Base-by-base conservation (phyloP, 2,113 vertebrate species). In the Dendrocopos noguchii region DNA sequence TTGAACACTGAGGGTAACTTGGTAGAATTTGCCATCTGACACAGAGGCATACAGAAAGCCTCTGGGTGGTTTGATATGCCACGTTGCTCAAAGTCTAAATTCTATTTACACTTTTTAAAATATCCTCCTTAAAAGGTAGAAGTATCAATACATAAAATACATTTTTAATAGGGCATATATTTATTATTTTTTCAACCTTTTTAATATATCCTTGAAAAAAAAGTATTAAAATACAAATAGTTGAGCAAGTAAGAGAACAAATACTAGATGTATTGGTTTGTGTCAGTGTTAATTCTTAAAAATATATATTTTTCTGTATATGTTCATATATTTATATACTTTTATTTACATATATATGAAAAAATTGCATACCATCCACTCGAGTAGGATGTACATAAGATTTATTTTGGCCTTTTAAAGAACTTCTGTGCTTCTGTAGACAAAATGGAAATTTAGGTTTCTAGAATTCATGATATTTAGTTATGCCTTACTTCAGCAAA, bases 401-500 rank as follows among this genome's bases (percentile, higher is more conserved):
- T 63, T 81, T 92, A 81, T 78, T 87, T 74, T 82, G 60, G 22
- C 31, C 12, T 90, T 85, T 85, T 47, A 27, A 46, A 52, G n/a
- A 66, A 29, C 44, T 33, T 34, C 22, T 34, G 31, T 87, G n/a
- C 18, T 88, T 79, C 86, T 82, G 46, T 25, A 89, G 39, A 47
- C 39, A 74, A 92, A 93, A 85, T 59, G 60, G 67, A 92, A 95
- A 82, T 84, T 27, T 76, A 25, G 15, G 39, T 17, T 27, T 76
- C 74, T 71, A 84, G 53, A 72, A 84, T 91, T 88, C 31, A 47
- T 80, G 1, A 11, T 76, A 53, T 87, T 88, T 87, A 66, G 64
- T 80, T 93, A 67, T 82, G 33, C 31, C 44, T 89, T 79, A 57
- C 36, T 83, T 87, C 65, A 89, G 75, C 60, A 84, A 89, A 92